phyloP scores from a whole-genome alignment of 2,888 invertebrate species.

The Habroteleia sp. region DNA sequence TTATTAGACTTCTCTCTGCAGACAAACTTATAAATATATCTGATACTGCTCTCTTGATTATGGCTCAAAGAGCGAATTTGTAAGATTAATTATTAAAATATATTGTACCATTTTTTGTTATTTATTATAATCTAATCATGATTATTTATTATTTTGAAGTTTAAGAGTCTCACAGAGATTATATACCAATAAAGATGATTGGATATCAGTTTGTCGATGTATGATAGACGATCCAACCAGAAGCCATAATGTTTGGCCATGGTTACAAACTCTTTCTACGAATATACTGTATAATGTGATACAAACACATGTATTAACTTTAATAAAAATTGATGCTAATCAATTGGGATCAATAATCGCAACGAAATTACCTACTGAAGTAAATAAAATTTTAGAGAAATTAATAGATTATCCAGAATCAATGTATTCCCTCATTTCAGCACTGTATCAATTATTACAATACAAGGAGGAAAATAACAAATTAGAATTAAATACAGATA shows the following conservation, averaged over 20 bases:
- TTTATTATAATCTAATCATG: neutral
- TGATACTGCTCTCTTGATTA: constrained; percentile 74
- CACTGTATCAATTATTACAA: constrained; percentile 72
- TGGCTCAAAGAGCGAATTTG: constrained; percentile 77
- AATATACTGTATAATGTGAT: constrained; percentile 71
- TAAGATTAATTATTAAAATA: constrained; percentile 68
- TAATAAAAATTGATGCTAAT: constrained; percentile 72
- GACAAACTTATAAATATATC: constrained; percentile 77
- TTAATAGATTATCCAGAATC: constrained; percentile 72
- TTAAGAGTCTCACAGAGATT: constrained; percentile 76
- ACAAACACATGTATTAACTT: constrained; percentile 67
- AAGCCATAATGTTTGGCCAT: constrained; percentile 75
- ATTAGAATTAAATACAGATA: constrained; percentile 74
- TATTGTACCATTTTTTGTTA: too few relatives aligned
- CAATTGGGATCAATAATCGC: constrained; percentile 73
- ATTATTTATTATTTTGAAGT: constrained; percentile 63
- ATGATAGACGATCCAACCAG: constrained; percentile 73
- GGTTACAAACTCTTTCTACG: constrained; percentile 73
- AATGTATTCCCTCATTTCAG: constrained; percentile 73
- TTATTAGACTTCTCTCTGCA: constrained; percentile 73
- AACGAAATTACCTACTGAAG: constrained; percentile 74
- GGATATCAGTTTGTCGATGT: constrained; percentile 78
- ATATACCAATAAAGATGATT: constrained; percentile 77
- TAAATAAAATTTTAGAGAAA: constrained; percentile 74
- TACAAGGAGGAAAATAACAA: constrained; percentile 73